These are phyloP conservation scores for Protomyctophum bolini DNA, from an alignment of 2,113 vertebrate species.

Conservation along the genomic window DNA sequence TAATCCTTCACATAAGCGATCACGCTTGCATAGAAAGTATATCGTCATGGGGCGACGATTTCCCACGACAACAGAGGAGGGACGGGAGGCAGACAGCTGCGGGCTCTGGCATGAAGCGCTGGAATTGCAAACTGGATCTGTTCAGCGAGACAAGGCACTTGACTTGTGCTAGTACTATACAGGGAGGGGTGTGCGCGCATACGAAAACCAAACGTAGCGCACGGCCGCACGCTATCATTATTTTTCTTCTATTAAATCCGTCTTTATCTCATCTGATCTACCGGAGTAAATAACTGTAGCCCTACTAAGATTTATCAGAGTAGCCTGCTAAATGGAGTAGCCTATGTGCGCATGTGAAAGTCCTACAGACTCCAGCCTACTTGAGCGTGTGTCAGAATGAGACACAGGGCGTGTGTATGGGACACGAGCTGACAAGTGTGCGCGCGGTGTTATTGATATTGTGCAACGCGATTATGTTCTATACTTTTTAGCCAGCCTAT, in stretches of 20 bases:
- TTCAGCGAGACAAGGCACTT: conserved; percentile 39
- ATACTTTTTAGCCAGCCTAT: too few relatives aligned
- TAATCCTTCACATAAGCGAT: conserved; percentile 13
- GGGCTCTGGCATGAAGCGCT: conserved; percentile 64
- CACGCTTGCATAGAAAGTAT: conserved; percentile 20
- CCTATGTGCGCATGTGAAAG: too few relatives aligned
- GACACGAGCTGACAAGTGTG: too few relatives aligned
- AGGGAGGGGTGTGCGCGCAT: conserved; percentile 54
- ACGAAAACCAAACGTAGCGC: conserved; percentile 30
- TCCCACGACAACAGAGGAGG: conserved; percentile 32
- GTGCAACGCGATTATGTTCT: too few relatives aligned
- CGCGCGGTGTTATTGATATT: too few relatives aligned
- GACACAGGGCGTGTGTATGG: too few relatives aligned
- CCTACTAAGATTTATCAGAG: too few relatives aligned
- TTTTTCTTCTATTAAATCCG: conserved; percentile 14
- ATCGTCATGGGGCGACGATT: conserved; percentile 24
- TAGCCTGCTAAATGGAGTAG: too few relatives aligned
- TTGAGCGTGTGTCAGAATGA: too few relatives aligned
- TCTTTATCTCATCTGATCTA: conserved; percentile 5
- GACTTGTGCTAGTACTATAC: background rate
- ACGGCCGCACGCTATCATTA: conserved; percentile 33
- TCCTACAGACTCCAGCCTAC: too few relatives aligned
- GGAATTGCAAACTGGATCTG: conserved; percentile 48
- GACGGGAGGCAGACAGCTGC: conserved; percentile 71
- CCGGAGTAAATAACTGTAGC: background rate